Base-by-base conservation (phyloP, 2,888 invertebrate species). In the Nebria brevicollis region DNA sequence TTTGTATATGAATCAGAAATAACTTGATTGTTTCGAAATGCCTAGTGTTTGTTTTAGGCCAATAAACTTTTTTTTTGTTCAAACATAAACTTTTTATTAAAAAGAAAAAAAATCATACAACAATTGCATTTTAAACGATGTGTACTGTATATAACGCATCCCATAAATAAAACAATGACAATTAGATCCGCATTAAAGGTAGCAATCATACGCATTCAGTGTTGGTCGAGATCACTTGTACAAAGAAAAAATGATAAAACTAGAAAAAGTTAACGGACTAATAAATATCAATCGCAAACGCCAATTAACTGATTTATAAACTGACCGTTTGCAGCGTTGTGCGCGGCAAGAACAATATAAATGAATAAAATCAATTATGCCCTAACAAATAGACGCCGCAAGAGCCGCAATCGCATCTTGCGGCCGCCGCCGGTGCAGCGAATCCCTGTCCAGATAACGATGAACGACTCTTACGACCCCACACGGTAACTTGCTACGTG, bases 271-370 rank as follows among this genome's bases (percentile, higher is more conserved):
- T 15, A 70, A 20, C 34, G 70, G 70, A 25, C 34, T 7, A 70
- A 70, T 70, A 70, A 70, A 70, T 70, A 70, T 70, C 70, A 34
- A 34, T 11, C 20, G 70, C 70, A 70, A 66, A 79, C 75, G 66
- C 74, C 79, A 79, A 79, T 79, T 79, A 79, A 79, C 74, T 66
- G 79, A 79, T 79, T 79, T 79, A 79, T 79, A 74, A 79, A 54
- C 54, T 54, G 54, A 54, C 54, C 54, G 54, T 54, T 54, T 54
- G 54, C 13, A 7, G 54, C 54, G 54, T 8, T 54, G 54, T 54
- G 7, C 54, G 74, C 43, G 25, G 70, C 70, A 70, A 11, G 8
- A 70, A 70, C 70, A 26, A 34, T 70, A 70, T 26, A 26, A 70
- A 70, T 25, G 70, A 79, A 79, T 79, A 79, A 79, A 79, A 79